phyloP scores from a whole-genome alignment of 1,140 invertebrate species.

The Wiebesia pumilae region DNA sequence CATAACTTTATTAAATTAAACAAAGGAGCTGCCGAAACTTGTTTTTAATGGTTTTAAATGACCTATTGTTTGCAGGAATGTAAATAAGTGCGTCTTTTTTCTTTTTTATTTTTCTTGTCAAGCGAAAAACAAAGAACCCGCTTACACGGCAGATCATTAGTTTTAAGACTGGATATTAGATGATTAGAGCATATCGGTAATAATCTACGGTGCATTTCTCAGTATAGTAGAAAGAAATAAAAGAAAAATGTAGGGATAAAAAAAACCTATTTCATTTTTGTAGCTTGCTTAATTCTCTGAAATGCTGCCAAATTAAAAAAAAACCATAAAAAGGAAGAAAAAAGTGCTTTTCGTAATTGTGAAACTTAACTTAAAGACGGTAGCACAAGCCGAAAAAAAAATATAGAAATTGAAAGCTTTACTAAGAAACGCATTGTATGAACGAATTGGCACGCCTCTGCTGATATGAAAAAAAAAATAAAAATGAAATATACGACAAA shows the following conservation, averaged over 20 bases:
- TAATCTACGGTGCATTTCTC: conserved; percentile 70
- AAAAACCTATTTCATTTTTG: conserved; percentile 33
- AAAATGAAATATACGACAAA: conserved; percentile 57
- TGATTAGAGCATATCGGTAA: conserved; percentile 66
- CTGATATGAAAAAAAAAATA: conserved; percentile 49
- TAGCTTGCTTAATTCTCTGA: conserved; percentile 63
- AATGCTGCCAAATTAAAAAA: conserved; percentile 20
- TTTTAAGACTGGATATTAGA: conserved; percentile 69
- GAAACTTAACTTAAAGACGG: conserved; percentile 12
- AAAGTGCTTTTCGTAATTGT: conserved; percentile 41
- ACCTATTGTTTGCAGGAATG: conserved; percentile 19
- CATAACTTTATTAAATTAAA: conserved; percentile 31
- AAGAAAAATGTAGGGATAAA: background rate
- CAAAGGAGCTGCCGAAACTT: conserved; percentile 31
- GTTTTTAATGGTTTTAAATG: conserved; percentile 41
- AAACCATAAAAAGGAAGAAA: conserved; percentile 3
- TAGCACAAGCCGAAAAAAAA: conserved; percentile 9
- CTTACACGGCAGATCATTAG: conserved; percentile 65
- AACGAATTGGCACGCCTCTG: conserved; percentile 62
- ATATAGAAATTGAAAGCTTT: conserved; percentile 57
- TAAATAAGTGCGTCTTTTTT: background rate
- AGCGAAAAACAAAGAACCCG: conserved; percentile 38
- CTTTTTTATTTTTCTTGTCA: background rate
- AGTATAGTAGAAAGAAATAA: conserved; percentile 53
- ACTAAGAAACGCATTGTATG: conserved; percentile 47